Evolutionary conservation across 2,888 invertebrate species (phyloP), one percentile per base, ranked within the genome.

Genomic region (Margaritifera margaritifera): DNA sequence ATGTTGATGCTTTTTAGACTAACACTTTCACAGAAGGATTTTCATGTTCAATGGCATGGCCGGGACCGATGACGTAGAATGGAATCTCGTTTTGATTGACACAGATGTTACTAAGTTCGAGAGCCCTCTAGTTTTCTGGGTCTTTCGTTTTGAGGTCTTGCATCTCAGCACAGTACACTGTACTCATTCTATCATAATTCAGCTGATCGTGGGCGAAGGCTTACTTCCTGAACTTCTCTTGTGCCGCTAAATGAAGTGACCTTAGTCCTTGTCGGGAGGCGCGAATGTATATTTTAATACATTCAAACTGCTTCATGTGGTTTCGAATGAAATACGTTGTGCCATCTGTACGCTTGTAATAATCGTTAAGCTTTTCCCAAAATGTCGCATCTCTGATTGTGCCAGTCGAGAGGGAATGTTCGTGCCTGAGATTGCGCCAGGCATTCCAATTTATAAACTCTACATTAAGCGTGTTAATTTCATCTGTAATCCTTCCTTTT

Each of bases 21-120:
- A 62, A 53, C 8, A 52, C 62, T 51, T 62, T 62, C 52, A 62
- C 54, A 53, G 53, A 19, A 27, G 52, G 52, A n/a, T 62, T 62
- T 8, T 62, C 62, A 19, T 62, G 2, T 53, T 53, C 53, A 18
- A 18, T 62, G 20, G 20, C 54, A 25, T 54, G 62, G 54, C 52
- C 27, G 20, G 27, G 62, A 53, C 62, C 22, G 52, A 53, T 51
- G 24, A 62, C 42, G n/a, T 54, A 54, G 62, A 62, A 53, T 53
- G 54, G 52, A 25, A 62, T 62, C 18, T n/a, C 54, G 62, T 54
- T 62, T 54, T 62, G 19, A n/a, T 27, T 62, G 8, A 53, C 62
- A 62, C 62, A 54, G 62, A 62, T 27, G 15, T 52, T 52, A 25
- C 62, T 52, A 53, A 27, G 52, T 25, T 53, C 19, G 15, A 62